Evolutionary conservation across 2,113 vertebrate genomes (phyloP).

Genomic region (Poeciliopsis retropinna): DNA sequence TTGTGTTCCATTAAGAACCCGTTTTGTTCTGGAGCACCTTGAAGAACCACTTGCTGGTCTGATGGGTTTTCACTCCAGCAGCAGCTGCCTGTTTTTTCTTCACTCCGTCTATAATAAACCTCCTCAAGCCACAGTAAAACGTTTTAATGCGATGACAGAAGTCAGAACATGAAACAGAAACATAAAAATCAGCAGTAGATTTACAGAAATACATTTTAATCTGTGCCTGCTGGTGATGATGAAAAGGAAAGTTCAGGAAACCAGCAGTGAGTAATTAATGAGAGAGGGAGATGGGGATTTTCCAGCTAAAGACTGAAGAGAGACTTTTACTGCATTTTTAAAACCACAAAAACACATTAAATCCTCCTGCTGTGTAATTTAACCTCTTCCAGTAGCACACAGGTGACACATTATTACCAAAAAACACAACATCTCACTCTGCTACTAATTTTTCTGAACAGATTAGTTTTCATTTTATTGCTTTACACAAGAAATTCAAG

Average conservation of each 20-base stretch:
- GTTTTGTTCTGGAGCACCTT: neutral
- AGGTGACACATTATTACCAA: neutral
- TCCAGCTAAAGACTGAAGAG: constrained; percentile 40
- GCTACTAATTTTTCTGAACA: neutral
- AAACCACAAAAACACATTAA: constrained; percentile 48
- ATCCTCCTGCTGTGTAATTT: constrained; percentile 35
- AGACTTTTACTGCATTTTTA: constrained; percentile 35
- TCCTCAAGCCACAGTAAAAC: neutral
- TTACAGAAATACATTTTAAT: constrained; percentile 16
- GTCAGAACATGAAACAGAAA: constrained; percentile 25
- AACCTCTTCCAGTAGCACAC: constrained; percentile 8
- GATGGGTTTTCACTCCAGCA: neutral
- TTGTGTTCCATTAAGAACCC: neutral
- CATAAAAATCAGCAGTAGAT: constrained; percentile 5
- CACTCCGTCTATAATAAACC: neutral
- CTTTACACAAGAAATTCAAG: neutral
- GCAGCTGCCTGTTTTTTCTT: neutral
- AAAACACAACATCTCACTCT: neutral
- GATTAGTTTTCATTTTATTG: neutral
- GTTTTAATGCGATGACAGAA: constrained; percentile 14
- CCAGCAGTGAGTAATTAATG: constrained; percentile 40
- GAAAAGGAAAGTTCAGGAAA: constrained; percentile 36
- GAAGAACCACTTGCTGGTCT: neutral
- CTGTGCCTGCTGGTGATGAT: constrained; percentile 1
- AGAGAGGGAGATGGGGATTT: constrained; percentile 43